Percentiles rank a stretch among this genome's conserved stretches.
phyloP scores from a whole-genome alignment of 2,797 vertebrate genomes.

The Octomys mimax region DNA sequence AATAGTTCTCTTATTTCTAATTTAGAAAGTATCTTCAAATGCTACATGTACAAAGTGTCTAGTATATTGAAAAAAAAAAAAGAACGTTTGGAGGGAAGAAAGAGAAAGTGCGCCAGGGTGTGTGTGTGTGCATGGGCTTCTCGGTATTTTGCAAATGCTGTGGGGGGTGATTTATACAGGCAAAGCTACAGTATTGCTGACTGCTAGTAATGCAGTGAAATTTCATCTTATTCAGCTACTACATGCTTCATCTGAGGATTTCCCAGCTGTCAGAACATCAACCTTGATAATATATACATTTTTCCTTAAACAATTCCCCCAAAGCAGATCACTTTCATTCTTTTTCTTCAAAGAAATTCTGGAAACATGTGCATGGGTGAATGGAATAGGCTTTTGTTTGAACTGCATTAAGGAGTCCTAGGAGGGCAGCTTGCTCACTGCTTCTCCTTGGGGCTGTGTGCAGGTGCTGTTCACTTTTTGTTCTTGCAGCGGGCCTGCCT shows the following conservation, averaged over 20 bases:
- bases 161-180: not conserved
- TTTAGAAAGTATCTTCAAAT: not conserved
- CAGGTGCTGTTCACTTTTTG: conserved; percentile 60
- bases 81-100: not conserved
- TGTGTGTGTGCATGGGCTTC: not conserved
- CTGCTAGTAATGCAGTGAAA: conserved; percentile 27
- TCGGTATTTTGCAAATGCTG: not conserved
- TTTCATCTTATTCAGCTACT: conserved; percentile 7
- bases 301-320: conserved; percentile 12
- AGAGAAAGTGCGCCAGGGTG: not conserved
- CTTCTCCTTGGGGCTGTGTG: not conserved
- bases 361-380: not conserved
- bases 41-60: not conserved
- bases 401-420: not conserved
- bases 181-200: not conserved
- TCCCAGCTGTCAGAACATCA: conserved; percentile 47
- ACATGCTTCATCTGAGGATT: not conserved
- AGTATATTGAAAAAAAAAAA: not conserved
- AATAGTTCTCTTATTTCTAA: conserved; percentile 24
- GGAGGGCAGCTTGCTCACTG: conserved; percentile 40
- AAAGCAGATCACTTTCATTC: conserved; percentile 52
- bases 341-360: conserved; percentile 53
- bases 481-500: conserved; percentile 47
- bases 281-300: not conserved
- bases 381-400: conserved; percentile 8